A percentile compares a stretch with the other conserved stretches of the same genome.
phyloP scores from a whole-genome alignment of 2,888 invertebrate genomes.

The Drosophila ustulata region DNA sequence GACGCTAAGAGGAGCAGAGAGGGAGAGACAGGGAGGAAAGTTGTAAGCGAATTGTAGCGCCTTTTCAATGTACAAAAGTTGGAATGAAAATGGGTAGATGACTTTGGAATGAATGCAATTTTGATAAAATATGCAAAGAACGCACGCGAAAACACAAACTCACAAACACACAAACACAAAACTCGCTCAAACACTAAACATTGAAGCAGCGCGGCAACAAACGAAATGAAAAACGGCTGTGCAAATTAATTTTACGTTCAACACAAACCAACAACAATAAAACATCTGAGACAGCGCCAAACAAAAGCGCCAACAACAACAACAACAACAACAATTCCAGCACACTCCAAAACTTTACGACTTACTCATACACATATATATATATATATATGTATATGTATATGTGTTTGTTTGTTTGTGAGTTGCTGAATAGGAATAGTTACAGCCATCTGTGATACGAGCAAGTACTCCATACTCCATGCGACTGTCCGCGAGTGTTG shows the following conservation, averaged over 20 bases:
- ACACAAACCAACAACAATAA: slow-evolving; percentile 58
- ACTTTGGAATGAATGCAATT: slow-evolving; percentile 74
- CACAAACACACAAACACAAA: slow-evolving; percentile 18
- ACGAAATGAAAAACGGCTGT: slow-evolving; percentile 76
- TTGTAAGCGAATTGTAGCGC: slow-evolving; percentile 59
- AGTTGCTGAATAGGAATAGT: slow-evolving; percentile 10
- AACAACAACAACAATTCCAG: slow-evolving; percentile 10
- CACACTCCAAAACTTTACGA: slow-evolving; percentile 14
- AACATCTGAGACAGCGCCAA: slow-evolving; percentile 53
- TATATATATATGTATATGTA: background rate
- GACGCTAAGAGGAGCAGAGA: background rate
- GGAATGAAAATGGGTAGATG: slow-evolving; percentile 39
- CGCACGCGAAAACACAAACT: slow-evolving; percentile 51
- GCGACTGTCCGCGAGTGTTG: slow-evolving; percentile 6
- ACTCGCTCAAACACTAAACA: slow-evolving; percentile 62
- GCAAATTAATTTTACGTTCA: slow-evolving; percentile 73
- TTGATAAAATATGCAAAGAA: slow-evolving; percentile 75
- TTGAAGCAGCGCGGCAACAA: slow-evolving; percentile 50
- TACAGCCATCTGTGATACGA: slow-evolving; percentile 1
- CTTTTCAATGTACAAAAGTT: slow-evolving; percentile 55
- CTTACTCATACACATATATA: slow-evolving; percentile 7
- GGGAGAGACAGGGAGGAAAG: slow-evolving; percentile 3
- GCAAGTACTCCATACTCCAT: background rate
- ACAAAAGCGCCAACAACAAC: slow-evolving; percentile 33
- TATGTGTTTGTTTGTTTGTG: background rate